Percentiles rank a stretch among this genome's conserved stretches.
Conservation (phyloP, 2,888 invertebrate genomes). For the Steromphala cineraria region DNA sequence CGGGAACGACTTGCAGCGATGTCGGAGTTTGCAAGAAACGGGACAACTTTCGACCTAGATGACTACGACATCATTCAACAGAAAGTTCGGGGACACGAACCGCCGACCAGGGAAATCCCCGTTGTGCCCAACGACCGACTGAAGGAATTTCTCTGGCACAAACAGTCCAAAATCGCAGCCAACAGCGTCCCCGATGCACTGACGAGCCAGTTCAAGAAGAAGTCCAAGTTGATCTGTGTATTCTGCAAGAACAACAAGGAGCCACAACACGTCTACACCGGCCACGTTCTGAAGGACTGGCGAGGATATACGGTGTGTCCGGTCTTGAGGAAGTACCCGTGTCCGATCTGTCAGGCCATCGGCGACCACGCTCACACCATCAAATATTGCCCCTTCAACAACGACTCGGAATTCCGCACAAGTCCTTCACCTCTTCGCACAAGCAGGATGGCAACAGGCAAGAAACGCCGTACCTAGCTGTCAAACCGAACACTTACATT, state of each 20-base stretch:
- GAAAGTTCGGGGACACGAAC: slow-evolving; percentile 40
- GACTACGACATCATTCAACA: slow-evolving; percentile 50
- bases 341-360: slow-evolving; percentile 82
- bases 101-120: slow-evolving; percentile 6
- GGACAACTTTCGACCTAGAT: slow-evolving; percentile 48
- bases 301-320: slow-evolving; percentile 82
- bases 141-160: slow-evolving; percentile 43
- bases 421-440: slow-evolving; percentile 21
- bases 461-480: slow-evolving; percentile 20
- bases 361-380: slow-evolving; percentile 86
- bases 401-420: slow-evolving; percentile 23
- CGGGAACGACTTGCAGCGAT: not conserved
- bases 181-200: slow-evolving; percentile 19
- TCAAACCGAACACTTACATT: too few species aligned
- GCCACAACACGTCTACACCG: slow-evolving; percentile 80
- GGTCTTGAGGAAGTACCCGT: slow-evolving; percentile 83
- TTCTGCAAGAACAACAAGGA: slow-evolving; percentile 89
- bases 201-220: slow-evolving; percentile 25
- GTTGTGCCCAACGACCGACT: slow-evolving; percentile 35
- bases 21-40: slow-evolving; percentile 46
- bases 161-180: slow-evolving; percentile 32
- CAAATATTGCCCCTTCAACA: slow-evolving; percentile 81
- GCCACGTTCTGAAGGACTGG: slow-evolving; percentile 82
- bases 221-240: slow-evolving; percentile 77
- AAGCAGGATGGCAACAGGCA: slow-evolving; percentile 27